phyloP scores from a whole-genome alignment of 2,113 vertebrate species.

The Dascyllus trimaculatus region DNA sequence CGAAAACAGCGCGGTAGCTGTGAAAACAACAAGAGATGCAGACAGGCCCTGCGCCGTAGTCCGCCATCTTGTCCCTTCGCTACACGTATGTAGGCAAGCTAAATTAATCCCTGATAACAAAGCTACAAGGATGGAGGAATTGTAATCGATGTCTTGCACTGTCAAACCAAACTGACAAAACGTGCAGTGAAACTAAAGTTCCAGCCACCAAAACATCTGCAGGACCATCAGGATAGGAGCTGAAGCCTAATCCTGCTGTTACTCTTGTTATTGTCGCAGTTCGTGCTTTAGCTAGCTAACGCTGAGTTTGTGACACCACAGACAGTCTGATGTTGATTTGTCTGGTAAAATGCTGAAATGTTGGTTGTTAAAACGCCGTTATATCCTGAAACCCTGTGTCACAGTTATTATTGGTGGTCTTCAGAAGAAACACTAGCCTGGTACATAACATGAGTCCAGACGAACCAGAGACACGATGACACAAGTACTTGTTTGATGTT shows the following conservation, averaged over 20 bases:
- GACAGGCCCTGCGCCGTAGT: neutral
- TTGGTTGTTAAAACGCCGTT: neutral
- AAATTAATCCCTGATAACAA: constrained; percentile 87
- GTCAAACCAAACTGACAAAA: constrained; percentile 69
- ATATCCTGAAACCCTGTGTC: neutral
- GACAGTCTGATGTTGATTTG: too few species aligned
- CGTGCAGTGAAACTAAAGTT: neutral
- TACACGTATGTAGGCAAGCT: constrained; percentile 80
- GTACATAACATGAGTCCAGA: too few species aligned
- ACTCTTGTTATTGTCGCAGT: too few species aligned
- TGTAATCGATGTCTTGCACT: constrained; percentile 84
- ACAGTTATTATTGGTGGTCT: neutral
- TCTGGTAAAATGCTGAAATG: neutral
- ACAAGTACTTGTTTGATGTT: too few species aligned
- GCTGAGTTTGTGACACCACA: too few species aligned
- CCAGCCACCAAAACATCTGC: neutral
- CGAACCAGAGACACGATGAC: too few species aligned
- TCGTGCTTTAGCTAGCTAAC: too few species aligned
- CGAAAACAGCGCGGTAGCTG: constrained; percentile 8
- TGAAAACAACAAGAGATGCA: constrained; percentile 50
- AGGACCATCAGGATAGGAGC: neutral
- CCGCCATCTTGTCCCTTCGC: constrained; percentile 81
- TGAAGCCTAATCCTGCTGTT: neutral
- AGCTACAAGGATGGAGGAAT: constrained; percentile 78
- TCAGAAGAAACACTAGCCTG: too few species aligned